Evolutionary conservation across 1,140 invertebrate species (phyloP).

Genomic region (Proctacanthus coquilletti): DNA sequence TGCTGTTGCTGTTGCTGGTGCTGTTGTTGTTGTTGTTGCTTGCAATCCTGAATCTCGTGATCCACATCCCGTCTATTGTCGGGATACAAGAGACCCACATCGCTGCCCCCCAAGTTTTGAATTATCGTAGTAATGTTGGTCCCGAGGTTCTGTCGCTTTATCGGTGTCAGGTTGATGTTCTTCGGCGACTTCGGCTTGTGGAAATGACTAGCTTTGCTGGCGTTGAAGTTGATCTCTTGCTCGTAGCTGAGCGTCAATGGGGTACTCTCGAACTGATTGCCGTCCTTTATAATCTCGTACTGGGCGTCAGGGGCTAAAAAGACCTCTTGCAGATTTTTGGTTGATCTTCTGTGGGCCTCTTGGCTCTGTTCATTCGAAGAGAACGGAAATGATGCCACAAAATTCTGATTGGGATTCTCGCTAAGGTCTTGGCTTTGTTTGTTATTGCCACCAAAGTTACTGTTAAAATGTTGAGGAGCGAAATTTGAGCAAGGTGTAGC

Average conservation of each 20-base stretch:
- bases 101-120: slow-evolving; percentile 27
- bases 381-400: slow-evolving; percentile 24
- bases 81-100: slow-evolving; percentile 21
- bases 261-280: slow-evolving; percentile 6
- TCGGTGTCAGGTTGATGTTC: background rate
- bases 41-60: slow-evolving; percentile 1
- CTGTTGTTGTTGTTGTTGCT: background rate
- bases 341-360: slow-evolving; percentile 26
- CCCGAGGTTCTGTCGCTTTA: slow-evolving; percentile 16
- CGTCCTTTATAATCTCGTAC: slow-evolving; percentile 37
- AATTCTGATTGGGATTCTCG: slow-evolving; percentile 12
- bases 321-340: slow-evolving; percentile 25
- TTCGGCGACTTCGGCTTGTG: slow-evolving; percentile 13
- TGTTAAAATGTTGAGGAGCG: background rate
- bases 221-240: slow-evolving; percentile 2
- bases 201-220: slow-evolving; percentile 10
- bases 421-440: slow-evolving; percentile 1
- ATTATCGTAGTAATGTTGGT: slow-evolving; percentile 28
- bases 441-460: slow-evolving; percentile 20
- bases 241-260: slow-evolving; percentile 7
- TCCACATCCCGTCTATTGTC: background rate
- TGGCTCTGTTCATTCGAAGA: slow-evolving; percentile 25
- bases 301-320: slow-evolving; percentile 44
- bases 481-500: slow-evolving; percentile 19
- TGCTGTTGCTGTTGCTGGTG: background rate